Conservation (phyloP, 2,797 vertebrate genomes). For the Acipenser ruthenus region DNA sequence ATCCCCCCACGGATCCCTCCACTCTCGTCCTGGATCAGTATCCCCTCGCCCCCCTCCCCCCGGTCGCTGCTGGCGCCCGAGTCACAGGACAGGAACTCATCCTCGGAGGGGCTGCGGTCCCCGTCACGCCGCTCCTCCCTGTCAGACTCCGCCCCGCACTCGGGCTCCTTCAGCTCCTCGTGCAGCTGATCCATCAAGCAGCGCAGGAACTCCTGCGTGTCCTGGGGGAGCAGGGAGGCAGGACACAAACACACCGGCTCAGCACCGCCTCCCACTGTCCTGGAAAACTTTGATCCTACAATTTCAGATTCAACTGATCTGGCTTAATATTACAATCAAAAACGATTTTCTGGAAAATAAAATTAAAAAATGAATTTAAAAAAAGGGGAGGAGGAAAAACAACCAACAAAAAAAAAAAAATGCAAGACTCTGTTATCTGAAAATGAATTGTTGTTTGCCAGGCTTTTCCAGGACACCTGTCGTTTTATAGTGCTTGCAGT, state of each 20-base stretch:
- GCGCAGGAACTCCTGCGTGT: conserved; percentile 95
- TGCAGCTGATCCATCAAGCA: conserved; percentile 98
- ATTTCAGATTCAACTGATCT: background rate
- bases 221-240: conserved; percentile 42
- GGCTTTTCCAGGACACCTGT: too few species aligned
- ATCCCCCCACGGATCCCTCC: conserved; percentile 61
- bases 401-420: too few species aligned
- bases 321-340: background rate
- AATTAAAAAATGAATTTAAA: too few species aligned
- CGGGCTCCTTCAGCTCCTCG: conserved; percentile 89
- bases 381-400: too few species aligned
- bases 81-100: conserved; percentile 94
- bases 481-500: too few species aligned
- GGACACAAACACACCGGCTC: background rate
- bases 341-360: too few species aligned
- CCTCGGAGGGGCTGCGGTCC: conserved; percentile 84
- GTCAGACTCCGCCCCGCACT: conserved; percentile 46
- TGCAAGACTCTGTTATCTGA: too few species aligned
- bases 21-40: conserved; percentile 74
- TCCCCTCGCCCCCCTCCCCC: conserved; percentile 60
- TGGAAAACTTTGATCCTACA: background rate
- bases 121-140: conserved; percentile 71
- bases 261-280: background rate
- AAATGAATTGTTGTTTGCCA: too few species aligned
- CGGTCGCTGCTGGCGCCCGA: conserved; percentile 89